Base-by-base conservation (phyloP, 2,113 vertebrate genomes). In the Platanista minor region DNA sequence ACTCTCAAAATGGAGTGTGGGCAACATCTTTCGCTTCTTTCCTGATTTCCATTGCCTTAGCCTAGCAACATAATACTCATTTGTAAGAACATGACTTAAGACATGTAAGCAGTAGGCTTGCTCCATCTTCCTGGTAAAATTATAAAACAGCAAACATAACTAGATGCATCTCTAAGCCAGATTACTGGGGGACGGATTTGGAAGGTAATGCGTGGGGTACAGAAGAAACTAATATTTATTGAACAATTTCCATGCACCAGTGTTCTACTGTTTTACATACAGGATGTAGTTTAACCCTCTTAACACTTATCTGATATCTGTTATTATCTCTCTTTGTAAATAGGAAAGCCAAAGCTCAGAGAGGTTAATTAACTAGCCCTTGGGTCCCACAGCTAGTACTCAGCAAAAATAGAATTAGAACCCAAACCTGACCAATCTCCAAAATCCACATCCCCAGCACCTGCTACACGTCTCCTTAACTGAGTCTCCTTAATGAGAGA, bases 141-240 rank as follows among this genome's bases (percentile, higher is more conserved):
- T 85, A n/a, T 74, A 71, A 92, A 94, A 87, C 17, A 81, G 46
- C 36, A 88, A 39, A 31, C 54, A n/a, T 85, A 78, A 86, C 43
- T 33, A 95, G 20, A 29, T 87, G 64, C 4, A 43, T 86, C 31
- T 49, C 39, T n/a, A 67, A 57, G 8, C 27, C 54, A 86, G 83
- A 66, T 93, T 75, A 41, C 74, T 67, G 3, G 21, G 11, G 13
- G 29, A 31, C 3, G 54, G 41, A 74, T 25, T 66, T 46, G 39
- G 8, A 49, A 43, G 41, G 33, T 39, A 43, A 29, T 46, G 29
- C 2, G 0, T 5, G 31, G 31, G 15, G 6, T 72, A 4, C 67
- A 93, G 25, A 95, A 89, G 93, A 97, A 97, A 46, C 82, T 85
- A 82, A 59, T 94, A 93, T 94, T 97, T 97, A 94, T 71, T 75